These are phyloP conservation scores for Suillia variegata DNA, from an alignment of 2,888 invertebrate genomes.

Conservation along the genomic window DNA sequence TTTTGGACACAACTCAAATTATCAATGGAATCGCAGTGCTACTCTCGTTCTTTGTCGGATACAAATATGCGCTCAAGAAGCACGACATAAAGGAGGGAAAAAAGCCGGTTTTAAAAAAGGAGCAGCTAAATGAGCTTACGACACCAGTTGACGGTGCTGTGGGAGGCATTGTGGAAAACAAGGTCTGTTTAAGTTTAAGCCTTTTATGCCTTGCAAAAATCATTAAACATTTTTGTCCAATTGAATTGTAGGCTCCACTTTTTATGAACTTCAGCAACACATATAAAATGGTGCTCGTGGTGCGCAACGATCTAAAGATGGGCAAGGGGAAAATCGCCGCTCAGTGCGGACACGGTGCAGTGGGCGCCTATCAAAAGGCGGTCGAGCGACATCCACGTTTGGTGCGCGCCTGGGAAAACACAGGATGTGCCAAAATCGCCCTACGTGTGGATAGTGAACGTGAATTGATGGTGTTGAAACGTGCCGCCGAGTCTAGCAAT, in stretches of 20 bases:
- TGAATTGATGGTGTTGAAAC: conserved; percentile 72
- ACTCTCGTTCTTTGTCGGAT: conserved; percentile 60
- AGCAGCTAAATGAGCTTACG: conserved; percentile 22
- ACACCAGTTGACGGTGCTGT: too few relatives aligned
- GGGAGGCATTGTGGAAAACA: not conserved
- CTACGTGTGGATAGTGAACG: conserved; percentile 79
- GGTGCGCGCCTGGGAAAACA: conserved; percentile 66
- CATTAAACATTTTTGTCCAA: not conserved
- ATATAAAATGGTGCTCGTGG: conserved; percentile 83
- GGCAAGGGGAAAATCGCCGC: conserved; percentile 94
- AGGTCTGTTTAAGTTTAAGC: not conserved
- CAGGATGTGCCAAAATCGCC: conserved; percentile 88
- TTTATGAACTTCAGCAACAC: conserved; percentile 62
- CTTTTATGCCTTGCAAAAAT: too few relatives aligned
- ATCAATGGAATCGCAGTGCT: conserved; percentile 60
- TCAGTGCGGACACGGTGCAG: conserved; percentile 94
- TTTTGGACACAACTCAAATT: conserved; percentile 56
- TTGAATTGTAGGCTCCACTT: not conserved
- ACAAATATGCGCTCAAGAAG: conserved; percentile 56
- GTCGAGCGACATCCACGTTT: conserved; percentile 67
- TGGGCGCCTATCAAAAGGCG: conserved; percentile 80
- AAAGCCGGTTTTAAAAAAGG: too few relatives aligned
- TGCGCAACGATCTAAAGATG: conserved; percentile 91
- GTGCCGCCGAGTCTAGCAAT: conserved; percentile 72
- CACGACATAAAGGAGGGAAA: conserved; percentile 41